Percentiles rank a stretch among this genome's conserved stretches.
phyloP scores from a whole-genome alignment of 2,888 invertebrate species.

The Sipha maydis region DNA sequence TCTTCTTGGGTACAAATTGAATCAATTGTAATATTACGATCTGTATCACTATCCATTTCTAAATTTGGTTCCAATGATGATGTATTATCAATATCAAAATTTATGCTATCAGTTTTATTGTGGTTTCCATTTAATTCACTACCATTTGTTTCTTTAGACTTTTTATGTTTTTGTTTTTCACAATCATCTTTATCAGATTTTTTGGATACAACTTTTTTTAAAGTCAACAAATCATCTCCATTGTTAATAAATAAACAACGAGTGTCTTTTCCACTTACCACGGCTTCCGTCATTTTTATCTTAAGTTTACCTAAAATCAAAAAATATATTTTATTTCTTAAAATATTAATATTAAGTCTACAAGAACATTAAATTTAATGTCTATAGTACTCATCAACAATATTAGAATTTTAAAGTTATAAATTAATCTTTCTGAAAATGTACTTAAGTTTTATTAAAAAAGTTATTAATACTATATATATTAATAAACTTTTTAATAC shows the following conservation, averaged over 20 bases:
- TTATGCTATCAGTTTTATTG: conserved; percentile 57
- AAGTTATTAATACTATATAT: too few species aligned
- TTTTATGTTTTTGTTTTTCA: conserved; percentile 51
- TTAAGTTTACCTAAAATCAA: conserved; percentile 31
- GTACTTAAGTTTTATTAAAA: too few species aligned
- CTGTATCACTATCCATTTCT: conserved; percentile 60
- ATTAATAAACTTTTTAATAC: too few species aligned
- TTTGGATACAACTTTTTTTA: conserved; percentile 59
- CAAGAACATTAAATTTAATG: not conserved
- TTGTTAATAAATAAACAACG: conserved; percentile 58
- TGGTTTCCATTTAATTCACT: conserved; percentile 57
- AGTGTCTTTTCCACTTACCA: conserved; percentile 53
- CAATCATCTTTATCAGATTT: conserved; percentile 47
- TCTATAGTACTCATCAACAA: not conserved
- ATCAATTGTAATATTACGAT: conserved; percentile 59
- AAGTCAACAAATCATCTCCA: conserved; percentile 59
- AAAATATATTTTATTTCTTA: conserved; percentile 19
- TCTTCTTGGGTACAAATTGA: conserved; percentile 59
- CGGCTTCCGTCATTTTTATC: conserved; percentile 46
- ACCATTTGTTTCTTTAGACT: conserved; percentile 47
- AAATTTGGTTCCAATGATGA: conserved; percentile 60
- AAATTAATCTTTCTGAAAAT: too few species aligned
- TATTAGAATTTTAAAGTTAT: not conserved
- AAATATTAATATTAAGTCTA: not conserved
- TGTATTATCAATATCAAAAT: conserved; percentile 59